Conservation (phyloP, 2,797 vertebrate species). For the Peromyscus nudipes region DNA sequence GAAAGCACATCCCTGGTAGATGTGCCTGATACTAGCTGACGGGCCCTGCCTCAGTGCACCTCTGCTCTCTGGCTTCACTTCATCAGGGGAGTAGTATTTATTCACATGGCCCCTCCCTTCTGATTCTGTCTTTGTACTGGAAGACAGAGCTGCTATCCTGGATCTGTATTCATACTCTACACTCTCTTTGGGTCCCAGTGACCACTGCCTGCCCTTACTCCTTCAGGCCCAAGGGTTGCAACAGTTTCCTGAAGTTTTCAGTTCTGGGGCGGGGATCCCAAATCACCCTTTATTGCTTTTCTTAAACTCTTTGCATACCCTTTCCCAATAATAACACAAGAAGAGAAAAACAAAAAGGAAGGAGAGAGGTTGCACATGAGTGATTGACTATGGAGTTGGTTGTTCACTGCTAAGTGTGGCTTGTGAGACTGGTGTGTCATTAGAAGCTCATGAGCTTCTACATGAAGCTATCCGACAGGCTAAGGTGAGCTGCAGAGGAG, state of each 20-base stretch:
- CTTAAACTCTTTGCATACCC: background rate
- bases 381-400: background rate
- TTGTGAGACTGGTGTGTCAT: background rate
- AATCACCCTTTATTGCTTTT: background rate
- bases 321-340: background rate
- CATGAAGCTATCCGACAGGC: background rate
- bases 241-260: background rate
- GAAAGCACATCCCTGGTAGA: no score
- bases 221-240: no score
- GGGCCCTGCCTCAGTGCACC: no score
- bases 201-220: rapidly evolving
- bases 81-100: background rate
- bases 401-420: background rate
- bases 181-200: background rate
- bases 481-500: background rate
- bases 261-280: no score
- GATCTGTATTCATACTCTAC: background rate
- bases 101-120: background rate
- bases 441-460: background rate
- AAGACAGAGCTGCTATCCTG: background rate
- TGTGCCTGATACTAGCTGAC: background rate
- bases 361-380: no score
- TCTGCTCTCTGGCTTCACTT: background rate
- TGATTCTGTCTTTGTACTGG: background rate
- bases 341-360: background rate